Percentiles rank a stretch among this genome's conserved stretches.
phyloP scores from a whole-genome alignment of 2,888 invertebrate genomes.

The Dicranocentrus wangi region DNA sequence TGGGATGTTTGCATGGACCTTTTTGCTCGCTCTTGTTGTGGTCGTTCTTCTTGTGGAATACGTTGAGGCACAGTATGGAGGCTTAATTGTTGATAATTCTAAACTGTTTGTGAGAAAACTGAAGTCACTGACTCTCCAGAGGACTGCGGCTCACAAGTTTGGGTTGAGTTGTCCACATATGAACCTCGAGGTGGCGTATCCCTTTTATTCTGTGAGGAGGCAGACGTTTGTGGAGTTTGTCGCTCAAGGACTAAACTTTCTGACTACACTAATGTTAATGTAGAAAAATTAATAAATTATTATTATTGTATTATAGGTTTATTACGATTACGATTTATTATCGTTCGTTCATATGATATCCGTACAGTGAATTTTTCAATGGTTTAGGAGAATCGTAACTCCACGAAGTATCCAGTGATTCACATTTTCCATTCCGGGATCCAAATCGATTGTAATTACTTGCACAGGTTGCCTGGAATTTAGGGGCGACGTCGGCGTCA shows the following conservation, averaged over 20 bases:
- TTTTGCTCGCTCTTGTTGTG: background rate
- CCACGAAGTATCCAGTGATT: background rate
- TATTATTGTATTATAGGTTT: no score
- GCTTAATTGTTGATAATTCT: background rate
- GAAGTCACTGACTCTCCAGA: background rate
- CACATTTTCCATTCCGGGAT: background rate
- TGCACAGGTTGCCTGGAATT: background rate
- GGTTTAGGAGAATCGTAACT: background rate
- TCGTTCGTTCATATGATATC: no score
- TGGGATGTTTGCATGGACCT: background rate
- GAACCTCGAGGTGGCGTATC: slow-evolving; percentile 2
- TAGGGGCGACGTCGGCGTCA: no score
- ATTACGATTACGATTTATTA: no score
- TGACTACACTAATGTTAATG: no score
- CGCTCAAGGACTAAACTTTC: background rate
- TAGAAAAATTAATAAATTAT: no score
- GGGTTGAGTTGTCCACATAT: background rate
- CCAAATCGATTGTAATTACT: background rate
- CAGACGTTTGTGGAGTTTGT: slow-evolving; percentile 21
- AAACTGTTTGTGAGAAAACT: background rate
- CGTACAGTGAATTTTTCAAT: no score
- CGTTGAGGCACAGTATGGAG: background rate
- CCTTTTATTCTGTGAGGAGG: slow-evolving; percentile 18
- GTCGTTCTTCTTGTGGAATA: background rate
- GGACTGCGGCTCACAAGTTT: background rate